These are phyloP conservation scores for Acanthosepion lycidas DNA, from an alignment of 2,888 invertebrate genomes.

Conservation along the genomic window DNA sequence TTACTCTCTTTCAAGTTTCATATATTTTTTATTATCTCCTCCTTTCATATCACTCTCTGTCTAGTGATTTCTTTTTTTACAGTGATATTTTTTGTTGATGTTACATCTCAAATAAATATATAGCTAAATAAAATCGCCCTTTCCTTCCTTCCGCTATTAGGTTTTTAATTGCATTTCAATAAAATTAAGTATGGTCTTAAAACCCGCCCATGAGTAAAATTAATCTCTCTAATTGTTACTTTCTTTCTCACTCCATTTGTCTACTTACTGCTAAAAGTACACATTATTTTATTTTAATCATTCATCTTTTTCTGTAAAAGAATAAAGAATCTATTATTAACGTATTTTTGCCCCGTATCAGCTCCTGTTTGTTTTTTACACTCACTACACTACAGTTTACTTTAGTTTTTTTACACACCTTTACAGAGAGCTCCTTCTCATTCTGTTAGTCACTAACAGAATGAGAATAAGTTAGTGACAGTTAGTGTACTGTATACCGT, in stretches of 20 bases:
- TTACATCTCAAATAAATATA: background rate
- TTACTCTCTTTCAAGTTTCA: no score
- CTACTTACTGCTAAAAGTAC: background rate
- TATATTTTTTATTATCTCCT: background rate
- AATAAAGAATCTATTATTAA: no score
- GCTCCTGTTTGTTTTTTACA: no score
- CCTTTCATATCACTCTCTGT: background rate
- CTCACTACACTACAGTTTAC: no score
- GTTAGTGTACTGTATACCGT: no score
- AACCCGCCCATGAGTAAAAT: background rate
- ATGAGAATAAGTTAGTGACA: no score
- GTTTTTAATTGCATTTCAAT: slow-evolving; percentile 1
- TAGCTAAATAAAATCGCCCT: background rate
- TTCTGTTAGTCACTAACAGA: no score
- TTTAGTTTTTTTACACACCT: no score
- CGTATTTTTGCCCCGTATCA: no score
- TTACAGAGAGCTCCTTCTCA: no score
- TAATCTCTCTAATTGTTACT: background rate
- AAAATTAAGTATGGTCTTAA: background rate
- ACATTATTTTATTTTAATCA: background rate
- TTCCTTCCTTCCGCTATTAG: background rate
- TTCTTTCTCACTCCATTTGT: background rate
- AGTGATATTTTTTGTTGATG: background rate
- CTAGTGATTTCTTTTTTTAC: background rate
- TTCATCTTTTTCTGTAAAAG: background rate